phyloP scores from a whole-genome alignment of 2,113 vertebrate species.

The Gopherus flavomarginatus region DNA sequence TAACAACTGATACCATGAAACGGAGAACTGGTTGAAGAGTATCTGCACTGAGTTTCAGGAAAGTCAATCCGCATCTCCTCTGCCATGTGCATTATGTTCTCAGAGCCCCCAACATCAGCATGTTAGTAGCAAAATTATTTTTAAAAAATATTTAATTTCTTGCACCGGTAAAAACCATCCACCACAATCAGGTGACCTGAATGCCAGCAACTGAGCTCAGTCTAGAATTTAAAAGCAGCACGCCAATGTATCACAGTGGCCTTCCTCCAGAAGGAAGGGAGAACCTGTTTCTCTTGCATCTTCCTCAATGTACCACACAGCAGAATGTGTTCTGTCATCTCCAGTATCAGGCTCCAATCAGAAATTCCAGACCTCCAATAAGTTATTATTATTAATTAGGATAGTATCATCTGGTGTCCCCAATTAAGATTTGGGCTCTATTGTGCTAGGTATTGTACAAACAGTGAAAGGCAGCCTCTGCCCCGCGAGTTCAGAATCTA shows the following conservation, averaged over 20 bases:
- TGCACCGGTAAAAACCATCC: not conserved
- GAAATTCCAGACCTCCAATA: not conserved
- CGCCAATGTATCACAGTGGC: accelerated
- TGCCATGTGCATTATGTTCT: not conserved
- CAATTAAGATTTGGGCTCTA: not conserved
- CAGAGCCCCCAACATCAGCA: slow-evolving; percentile 41
- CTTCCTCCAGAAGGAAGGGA: not conserved
- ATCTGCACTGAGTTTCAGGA: slow-evolving; percentile 32
- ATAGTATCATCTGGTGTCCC: not conserved
- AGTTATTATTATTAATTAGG: not conserved
- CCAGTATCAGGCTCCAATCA: not conserved
- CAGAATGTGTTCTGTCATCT: not conserved
- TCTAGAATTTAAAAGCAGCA: not conserved
- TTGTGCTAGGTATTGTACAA: not conserved
- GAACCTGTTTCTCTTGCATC: not conserved
- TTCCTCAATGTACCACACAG: not conserved
- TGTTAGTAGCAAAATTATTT: slow-evolving; percentile 27
- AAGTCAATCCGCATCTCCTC: slow-evolving; percentile 37
- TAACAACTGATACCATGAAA: not conserved
- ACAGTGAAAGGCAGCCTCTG: not conserved
- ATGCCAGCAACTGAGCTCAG: not conserved
- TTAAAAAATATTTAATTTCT: not conserved
- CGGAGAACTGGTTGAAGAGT: not conserved
- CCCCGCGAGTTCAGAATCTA: not conserved
- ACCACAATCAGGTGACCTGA: not conserved